Evolutionary conservation across 2,797 vertebrate genomes (phyloP).

Genomic region (Sciaenops ocellatus): DNA sequence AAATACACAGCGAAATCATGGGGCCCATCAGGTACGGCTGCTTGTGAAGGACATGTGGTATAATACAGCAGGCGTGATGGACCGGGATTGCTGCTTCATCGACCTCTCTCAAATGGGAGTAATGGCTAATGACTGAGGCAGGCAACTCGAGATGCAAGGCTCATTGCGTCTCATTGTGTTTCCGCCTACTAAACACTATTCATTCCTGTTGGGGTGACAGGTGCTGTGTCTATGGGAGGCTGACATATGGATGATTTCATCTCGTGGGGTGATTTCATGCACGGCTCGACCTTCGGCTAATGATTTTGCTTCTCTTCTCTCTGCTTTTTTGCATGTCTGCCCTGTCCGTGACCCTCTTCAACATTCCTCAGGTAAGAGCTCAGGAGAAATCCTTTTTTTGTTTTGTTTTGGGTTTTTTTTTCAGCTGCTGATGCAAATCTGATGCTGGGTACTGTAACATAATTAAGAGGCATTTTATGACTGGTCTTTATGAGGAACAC

Average conservation of each 20-base stretch:
- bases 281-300: constrained; percentile 50
- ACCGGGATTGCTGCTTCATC: constrained; percentile 42
- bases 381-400: not conserved
- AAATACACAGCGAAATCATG: constrained; percentile 54
- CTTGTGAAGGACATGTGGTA: constrained; percentile 55
- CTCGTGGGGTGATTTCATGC: constrained; percentile 22
- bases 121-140: constrained; percentile 65
- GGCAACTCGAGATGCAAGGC: constrained; percentile 43
- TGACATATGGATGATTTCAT: constrained; percentile 40
- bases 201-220: constrained; percentile 27
- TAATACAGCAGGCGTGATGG: constrained; percentile 36
- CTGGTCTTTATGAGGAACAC: not conserved
- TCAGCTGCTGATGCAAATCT: not conserved
- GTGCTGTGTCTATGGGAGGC: constrained; percentile 20
- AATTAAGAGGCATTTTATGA: not conserved
- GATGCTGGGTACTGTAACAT: not conserved
- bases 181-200: constrained; percentile 37
- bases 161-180: constrained; percentile 52
- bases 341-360: not conserved
- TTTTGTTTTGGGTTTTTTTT: not conserved
- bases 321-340: constrained; percentile 47
- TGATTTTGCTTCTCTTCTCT: constrained; percentile 43
- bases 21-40: constrained; percentile 37
- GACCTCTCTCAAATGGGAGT: constrained; percentile 58
- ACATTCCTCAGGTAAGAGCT: constrained; percentile 70